Conservation (phyloP, 1,140 invertebrate genomes). For the Brachionus plicatilis region DNA sequence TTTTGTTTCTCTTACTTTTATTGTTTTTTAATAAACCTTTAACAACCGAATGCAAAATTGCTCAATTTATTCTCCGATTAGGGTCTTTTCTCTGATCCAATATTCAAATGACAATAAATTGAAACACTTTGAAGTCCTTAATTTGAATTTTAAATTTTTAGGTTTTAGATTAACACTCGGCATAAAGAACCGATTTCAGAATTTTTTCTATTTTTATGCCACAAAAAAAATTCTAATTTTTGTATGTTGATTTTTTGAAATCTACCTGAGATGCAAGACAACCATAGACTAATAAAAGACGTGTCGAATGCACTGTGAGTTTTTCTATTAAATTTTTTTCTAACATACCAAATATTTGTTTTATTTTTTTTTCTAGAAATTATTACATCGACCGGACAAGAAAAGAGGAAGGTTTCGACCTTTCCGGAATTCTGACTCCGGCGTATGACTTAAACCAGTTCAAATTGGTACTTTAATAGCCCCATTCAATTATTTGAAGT, state of each 20-base stretch:
- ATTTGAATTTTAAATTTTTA: slow-evolving; percentile 15
- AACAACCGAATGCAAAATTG: slow-evolving; percentile 32
- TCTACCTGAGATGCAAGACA: slow-evolving; percentile 22
- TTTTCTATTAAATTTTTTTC: not conserved
- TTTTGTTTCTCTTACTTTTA: slow-evolving; percentile 5
- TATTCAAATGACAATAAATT: not conserved
- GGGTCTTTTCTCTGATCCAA: not conserved
- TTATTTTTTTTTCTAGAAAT: not conserved
- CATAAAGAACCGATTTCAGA: not conserved
- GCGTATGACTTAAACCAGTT: slow-evolving; percentile 25
- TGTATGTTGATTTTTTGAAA: not conserved
- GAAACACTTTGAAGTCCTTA: not conserved
- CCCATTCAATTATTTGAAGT: not conserved
- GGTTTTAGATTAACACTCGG: not conserved
- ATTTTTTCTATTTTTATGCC: not conserved
- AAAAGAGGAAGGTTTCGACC: slow-evolving; percentile 16
- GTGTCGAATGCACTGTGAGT: slow-evolving; percentile 36
- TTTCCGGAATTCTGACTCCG: not conserved
- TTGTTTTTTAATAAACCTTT: slow-evolving; percentile 35
- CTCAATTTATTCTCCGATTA: slow-evolving; percentile 17
- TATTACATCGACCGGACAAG: slow-evolving; percentile 31
- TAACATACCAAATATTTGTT: not conserved
- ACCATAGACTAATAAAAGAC: slow-evolving; percentile 36
- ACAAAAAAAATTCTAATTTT: not conserved
- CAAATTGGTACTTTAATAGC: not conserved